Conservation (phyloP, 2,797 vertebrate species). For the Galago senegalensis region DNA sequence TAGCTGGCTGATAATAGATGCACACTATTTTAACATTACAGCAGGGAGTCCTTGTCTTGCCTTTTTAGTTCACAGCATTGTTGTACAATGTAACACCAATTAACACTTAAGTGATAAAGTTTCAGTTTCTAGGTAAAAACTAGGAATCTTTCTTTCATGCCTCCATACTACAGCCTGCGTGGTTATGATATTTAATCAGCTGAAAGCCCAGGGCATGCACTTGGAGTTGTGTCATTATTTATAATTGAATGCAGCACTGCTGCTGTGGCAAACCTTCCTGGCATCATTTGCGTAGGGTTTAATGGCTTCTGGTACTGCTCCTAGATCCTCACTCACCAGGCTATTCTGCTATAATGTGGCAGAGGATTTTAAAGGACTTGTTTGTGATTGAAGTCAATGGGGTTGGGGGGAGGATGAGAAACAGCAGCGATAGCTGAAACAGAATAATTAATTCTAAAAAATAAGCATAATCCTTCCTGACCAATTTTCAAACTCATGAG, state of each 20-base stretch:
- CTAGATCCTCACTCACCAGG: slow-evolving; percentile 43
- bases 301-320: slow-evolving; percentile 64
- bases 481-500: slow-evolving; percentile 1
- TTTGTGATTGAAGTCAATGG: slow-evolving; percentile 52
- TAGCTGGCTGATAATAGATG: slow-evolving; percentile 80
- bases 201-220: slow-evolving; percentile 75
- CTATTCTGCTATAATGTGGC: background rate
- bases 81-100: slow-evolving; percentile 82
- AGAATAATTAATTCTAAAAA: slow-evolving; percentile 54
- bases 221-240: slow-evolving; percentile 73
- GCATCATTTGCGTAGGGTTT: slow-evolving; percentile 66
- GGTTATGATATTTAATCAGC: slow-evolving; percentile 82
- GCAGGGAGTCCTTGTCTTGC: slow-evolving; percentile 84
- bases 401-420: background rate
- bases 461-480: background rate
- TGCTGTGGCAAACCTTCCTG: slow-evolving; percentile 62
- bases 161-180: slow-evolving; percentile 62
- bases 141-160: slow-evolving; percentile 25
- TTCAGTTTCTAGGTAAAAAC: slow-evolving; percentile 79
- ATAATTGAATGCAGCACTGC: slow-evolving; percentile 72
- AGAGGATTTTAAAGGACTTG: slow-evolving; percentile 60
- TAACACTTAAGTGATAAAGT: slow-evolving; percentile 85
- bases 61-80: slow-evolving; percentile 68
- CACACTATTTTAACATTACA: slow-evolving; percentile 78
- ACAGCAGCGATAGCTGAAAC: slow-evolving; percentile 8